Percentiles rank a stretch among this genome's conserved stretches.
Evolutionary conservation across 2,888 invertebrate species (phyloP).

Genomic region (Kuschelorhynchus macadamiae): DNA sequence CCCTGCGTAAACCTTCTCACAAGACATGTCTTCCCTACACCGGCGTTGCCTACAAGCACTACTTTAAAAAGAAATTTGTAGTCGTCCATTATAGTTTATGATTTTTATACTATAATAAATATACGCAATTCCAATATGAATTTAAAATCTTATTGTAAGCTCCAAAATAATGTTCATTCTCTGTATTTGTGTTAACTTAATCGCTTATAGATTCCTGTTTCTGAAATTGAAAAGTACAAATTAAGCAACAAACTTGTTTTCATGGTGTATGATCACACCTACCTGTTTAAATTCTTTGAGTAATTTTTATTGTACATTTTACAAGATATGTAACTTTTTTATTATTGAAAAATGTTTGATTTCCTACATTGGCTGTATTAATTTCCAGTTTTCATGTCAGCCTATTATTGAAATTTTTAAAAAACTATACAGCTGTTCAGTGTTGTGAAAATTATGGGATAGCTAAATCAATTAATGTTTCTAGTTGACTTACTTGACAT

Average conservation of each 20-base stretch:
- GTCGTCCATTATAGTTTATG: slow-evolving; percentile 84
- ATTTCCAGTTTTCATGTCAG: slow-evolving; percentile 24
- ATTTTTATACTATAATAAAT: background rate
- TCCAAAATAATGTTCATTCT: slow-evolving; percentile 26
- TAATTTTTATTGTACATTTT: slow-evolving; percentile 42
- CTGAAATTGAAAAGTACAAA: slow-evolving; percentile 17
- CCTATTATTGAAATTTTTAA: slow-evolving; percentile 11
- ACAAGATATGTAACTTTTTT: slow-evolving; percentile 31
- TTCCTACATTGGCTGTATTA: slow-evolving; percentile 16
- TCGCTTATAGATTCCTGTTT: slow-evolving; percentile 28
- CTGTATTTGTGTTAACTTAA: too few species aligned
- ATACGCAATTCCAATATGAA: background rate
- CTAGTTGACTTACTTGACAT: slow-evolving; percentile 1
- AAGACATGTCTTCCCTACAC: slow-evolving; percentile 97
- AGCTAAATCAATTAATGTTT: too few species aligned
- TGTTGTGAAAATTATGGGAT: slow-evolving; percentile 11
- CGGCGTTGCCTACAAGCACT: slow-evolving; percentile 97
- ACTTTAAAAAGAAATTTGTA: slow-evolving; percentile 99
- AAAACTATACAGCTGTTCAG: slow-evolving; percentile 24
- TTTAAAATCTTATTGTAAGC: slow-evolving; percentile 16
- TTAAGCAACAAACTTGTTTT: slow-evolving; percentile 26
- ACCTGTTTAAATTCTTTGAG: slow-evolving; percentile 42
- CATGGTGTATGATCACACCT: slow-evolving; percentile 40
- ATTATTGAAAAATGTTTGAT: background rate
- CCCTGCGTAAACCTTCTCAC: slow-evolving; percentile 98